Base-by-base conservation (phyloP, 2,113 vertebrate species). In the Hemiscyllium ocellatum region DNA sequence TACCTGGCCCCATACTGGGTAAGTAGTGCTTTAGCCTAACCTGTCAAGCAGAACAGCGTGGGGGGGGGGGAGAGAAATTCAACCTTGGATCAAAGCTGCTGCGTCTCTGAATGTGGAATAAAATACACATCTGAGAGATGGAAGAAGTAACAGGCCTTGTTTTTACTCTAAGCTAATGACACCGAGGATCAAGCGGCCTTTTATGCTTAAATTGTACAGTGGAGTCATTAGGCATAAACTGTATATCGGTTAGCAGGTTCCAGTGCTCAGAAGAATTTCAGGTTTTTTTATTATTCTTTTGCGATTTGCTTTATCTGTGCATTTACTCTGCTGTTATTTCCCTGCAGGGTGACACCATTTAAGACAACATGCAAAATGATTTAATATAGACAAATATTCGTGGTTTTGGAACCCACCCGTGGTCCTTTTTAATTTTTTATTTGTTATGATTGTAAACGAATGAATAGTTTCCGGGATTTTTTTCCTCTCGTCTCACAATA, bases 401-500 rank as follows among this genome's bases (percentile, higher is more conserved):
- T 19, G 29, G 17, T 22, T 42, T 4, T 42, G 17, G 37, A 37
- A 6, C 37, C 6, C 42, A 83, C 0, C 37, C 17, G 3, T 42
- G n/a, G n/a, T 42, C 17, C 15, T 91, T 91, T 56, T 56, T 56
- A 24, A 29, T 2, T 56, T 47, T 89, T n/a, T 33, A 90, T 17
- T 61, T 90, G 87, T 89, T 89, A 13, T 89, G 7, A 19, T 42
- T 95, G 93, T 42, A 95, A 70, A 95, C 69, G 69, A 61, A 61
- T 90, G 10, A 95, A 95, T 72, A 33, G 72, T 96, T 95, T 96
- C 94, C 86, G 95, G 93, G 95, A 96, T 96, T 52, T 83, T 78
- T 10, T 61, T 61, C 42, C 56, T 61, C 56, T 61, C 56, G 56
- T 37, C 22, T 96, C 96, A 87, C 78, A 86, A 94, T 95, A 72